Conservation (phyloP, 2,113 vertebrate genomes). For the Leucosticte australis region DNA sequence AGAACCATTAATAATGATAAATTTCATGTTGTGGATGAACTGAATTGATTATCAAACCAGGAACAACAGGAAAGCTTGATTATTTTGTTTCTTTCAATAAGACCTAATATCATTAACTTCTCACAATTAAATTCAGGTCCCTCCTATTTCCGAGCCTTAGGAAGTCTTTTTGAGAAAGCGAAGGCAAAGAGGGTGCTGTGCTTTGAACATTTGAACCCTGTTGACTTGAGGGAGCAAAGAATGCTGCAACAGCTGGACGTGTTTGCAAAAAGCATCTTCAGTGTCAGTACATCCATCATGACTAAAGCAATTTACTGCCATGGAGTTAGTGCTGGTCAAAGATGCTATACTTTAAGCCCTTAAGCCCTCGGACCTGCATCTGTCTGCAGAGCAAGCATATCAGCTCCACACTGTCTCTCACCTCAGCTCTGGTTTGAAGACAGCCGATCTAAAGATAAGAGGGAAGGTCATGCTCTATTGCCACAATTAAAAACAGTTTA, state of each 20-base stretch:
- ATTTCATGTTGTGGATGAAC: not conserved
- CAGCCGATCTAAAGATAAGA: not conserved
- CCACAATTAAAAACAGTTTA: constrained; percentile 7
- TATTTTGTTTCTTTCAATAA: not conserved
- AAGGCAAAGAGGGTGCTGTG: not conserved
- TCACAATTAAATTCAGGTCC: not conserved
- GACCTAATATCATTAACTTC: not conserved
- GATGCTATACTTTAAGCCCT: not conserved
- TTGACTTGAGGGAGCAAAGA: not conserved
- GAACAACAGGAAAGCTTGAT: not conserved
- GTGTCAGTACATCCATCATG: not conserved
- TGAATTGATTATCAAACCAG: not conserved
- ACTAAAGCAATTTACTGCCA: not conserved
- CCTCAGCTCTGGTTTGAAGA: not conserved
- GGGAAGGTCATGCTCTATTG: not conserved
- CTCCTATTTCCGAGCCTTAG: not conserved
- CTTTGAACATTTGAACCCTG: not conserved
- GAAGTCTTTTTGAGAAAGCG: not conserved
- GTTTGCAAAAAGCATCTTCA: not conserved
- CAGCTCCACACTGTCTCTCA: not conserved
- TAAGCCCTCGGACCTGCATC: not conserved
- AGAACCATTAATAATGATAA: not conserved
- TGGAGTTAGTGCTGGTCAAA: not conserved
- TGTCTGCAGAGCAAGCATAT: not conserved
- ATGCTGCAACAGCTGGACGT: not conserved